Conservation (phyloP, 2,888 invertebrate genomes). For the Plebejus melissa region DNA sequence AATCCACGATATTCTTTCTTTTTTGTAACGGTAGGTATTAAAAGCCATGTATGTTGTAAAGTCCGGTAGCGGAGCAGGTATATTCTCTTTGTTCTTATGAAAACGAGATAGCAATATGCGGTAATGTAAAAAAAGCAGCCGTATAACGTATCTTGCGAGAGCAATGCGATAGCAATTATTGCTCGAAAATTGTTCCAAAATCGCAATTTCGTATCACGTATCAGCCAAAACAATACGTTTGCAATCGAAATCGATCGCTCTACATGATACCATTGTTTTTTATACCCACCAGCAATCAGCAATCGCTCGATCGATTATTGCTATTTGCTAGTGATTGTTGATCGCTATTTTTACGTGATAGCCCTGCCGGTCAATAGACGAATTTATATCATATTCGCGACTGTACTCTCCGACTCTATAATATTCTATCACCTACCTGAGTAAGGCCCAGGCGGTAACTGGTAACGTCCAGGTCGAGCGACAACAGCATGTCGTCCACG, state of each 20-base stretch:
- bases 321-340: no score
- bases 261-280: no score
- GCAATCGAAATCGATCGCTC: no score
- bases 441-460: constrained; percentile 94
- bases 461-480: constrained; percentile 90
- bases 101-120: neutral
- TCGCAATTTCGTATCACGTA: no score
- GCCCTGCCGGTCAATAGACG: neutral
- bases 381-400: neutral
- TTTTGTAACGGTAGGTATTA: neutral
- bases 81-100: neutral
- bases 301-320: no score
- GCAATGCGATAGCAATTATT: no score
- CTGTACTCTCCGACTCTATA: neutral
- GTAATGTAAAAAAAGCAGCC: neutral
- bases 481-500: constrained; percentile 90
- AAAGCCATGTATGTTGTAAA: neutral
- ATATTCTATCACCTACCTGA: constrained; percentile 83
- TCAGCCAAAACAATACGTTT: no score
- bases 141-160: no score
- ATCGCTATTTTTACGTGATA: no score
- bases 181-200: no score
- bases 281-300: no score
- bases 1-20: neutral
- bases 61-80: neutral